These are phyloP conservation scores for Phalanger gymnotis DNA, from an alignment of 2,797 vertebrate genomes.

Conservation along the genomic window DNA sequence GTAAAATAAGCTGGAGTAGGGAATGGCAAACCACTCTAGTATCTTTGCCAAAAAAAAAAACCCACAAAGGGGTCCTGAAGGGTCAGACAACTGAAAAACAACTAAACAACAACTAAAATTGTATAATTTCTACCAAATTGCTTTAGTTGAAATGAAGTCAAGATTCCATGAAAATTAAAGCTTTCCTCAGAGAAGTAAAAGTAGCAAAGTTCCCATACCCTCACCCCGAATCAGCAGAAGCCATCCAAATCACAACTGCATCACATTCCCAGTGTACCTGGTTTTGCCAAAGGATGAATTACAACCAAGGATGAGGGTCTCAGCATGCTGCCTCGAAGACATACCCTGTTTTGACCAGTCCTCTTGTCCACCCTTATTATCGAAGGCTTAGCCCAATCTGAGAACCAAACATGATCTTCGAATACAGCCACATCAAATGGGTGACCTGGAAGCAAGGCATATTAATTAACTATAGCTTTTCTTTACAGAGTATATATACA, in stretches of 20 bases:
- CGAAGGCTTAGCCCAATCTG: slow-evolving; percentile 89
- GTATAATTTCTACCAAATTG: background rate
- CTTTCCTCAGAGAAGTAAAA: background rate
- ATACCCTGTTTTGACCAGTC: slow-evolving; percentile 87
- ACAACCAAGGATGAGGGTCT: slow-evolving; percentile 92
- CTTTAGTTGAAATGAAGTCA: slow-evolving; percentile 24
- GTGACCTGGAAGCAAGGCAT: slow-evolving; percentile 84
- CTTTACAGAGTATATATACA: background rate
- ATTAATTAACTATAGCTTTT: slow-evolving; percentile 14
- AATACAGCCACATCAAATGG: slow-evolving; percentile 93
- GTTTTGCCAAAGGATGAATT: slow-evolving; percentile 94
- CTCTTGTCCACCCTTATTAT: slow-evolving; percentile 91
- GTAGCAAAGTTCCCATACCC: background rate
- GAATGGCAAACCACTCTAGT: background rate
- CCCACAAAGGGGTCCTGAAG: background rate
- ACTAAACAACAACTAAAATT: background rate
- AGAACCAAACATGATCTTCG: slow-evolving; percentile 93
- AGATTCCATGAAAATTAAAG: slow-evolving; percentile 32
- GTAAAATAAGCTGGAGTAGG: background rate
- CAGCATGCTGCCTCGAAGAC: slow-evolving; percentile 88
- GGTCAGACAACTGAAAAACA: background rate
- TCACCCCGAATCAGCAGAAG: background rate
- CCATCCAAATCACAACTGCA: slow-evolving; percentile 67
- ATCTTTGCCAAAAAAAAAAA: background rate
- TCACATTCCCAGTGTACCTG: slow-evolving; percentile 87